These are phyloP conservation scores for Laticauda laticaudata DNA, from an alignment of 2,113 vertebrate genomes.

Conservation along the genomic window DNA sequence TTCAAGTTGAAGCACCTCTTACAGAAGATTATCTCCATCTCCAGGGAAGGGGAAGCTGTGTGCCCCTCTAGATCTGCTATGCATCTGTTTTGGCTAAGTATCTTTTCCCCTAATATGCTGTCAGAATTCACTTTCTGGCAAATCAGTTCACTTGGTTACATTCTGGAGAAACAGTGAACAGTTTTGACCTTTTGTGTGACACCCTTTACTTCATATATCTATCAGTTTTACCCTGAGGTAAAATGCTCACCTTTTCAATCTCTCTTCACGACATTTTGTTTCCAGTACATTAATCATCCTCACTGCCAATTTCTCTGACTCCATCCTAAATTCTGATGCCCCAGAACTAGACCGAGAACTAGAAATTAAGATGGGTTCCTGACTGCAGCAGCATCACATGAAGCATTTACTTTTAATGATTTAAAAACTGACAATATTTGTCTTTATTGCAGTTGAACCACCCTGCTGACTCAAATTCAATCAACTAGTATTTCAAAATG, in stretches of 20 bases:
- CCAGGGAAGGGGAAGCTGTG: neutral
- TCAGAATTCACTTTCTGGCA: neutral
- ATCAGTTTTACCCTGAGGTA: neutral
- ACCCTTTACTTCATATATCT: neutral
- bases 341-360: neutral
- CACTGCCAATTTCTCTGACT: neutral
- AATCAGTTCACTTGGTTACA: neutral
- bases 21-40: neutral
- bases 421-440: neutral
- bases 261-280: neutral
- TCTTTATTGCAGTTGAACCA: neutral
- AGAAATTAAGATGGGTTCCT: neutral
- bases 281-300: neutral
- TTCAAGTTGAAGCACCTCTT: neutral
- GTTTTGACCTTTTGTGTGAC: neutral
- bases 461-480: neutral
- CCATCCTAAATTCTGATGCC: neutral
- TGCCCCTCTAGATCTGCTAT: neutral
- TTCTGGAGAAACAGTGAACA: neutral
- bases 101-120: neutral
- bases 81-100: neutral
- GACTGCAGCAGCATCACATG: neutral
- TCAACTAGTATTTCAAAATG: neutral
- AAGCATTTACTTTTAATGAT: neutral
- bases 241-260: neutral